These are phyloP conservation scores for Drosophila persimilis DNA, from an alignment of 1,140 invertebrate genomes.

Conservation along the genomic window DNA sequence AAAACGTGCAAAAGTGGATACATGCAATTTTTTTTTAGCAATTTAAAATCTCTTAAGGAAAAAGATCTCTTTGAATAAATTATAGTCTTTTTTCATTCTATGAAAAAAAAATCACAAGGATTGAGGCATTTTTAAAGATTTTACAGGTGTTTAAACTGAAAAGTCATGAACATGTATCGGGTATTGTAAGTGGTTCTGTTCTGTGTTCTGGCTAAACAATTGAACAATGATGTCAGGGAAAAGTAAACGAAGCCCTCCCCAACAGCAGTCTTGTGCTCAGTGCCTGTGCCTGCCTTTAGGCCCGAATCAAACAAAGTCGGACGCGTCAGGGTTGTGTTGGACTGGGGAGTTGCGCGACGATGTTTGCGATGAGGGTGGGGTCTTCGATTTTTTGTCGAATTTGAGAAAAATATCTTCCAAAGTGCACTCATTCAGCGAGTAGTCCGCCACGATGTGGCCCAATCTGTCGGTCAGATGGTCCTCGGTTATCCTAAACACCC, in stretches of 20 bases:
- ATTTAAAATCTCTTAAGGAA: too few species aligned
- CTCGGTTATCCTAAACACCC: conserved; percentile 65
- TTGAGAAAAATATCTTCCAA: conserved; percentile 82
- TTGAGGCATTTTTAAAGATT: too few species aligned
- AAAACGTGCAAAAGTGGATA: too few species aligned
- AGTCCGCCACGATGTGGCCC: conserved; percentile 63
- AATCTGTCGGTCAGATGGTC: conserved; percentile 32
- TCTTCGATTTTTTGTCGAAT: conserved; percentile 53
- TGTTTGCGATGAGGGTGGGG: conserved; percentile 8
- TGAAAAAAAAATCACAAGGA: too few species aligned
- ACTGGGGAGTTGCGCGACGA: conserved; percentile 19
- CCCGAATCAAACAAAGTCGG: conserved; percentile 19
- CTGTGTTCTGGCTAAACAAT: conserved; percentile 3
- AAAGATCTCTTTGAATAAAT: too few species aligned
- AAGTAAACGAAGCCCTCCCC: not conserved
- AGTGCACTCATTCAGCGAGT: conserved; percentile 80
- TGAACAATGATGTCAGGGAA: conserved; percentile 5
- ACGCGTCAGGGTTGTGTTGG: not conserved
- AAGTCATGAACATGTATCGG: too few species aligned
- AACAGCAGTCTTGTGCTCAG: conserved; percentile 23
- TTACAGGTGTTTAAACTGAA: too few species aligned
- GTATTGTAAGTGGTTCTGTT: too few species aligned
- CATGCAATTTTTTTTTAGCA: too few species aligned
- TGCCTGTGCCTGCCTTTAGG: too few species aligned
- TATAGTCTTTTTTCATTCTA: too few species aligned